Conservation (phyloP, 2,888 invertebrate genomes). For the Ophion obscuratus region DNA sequence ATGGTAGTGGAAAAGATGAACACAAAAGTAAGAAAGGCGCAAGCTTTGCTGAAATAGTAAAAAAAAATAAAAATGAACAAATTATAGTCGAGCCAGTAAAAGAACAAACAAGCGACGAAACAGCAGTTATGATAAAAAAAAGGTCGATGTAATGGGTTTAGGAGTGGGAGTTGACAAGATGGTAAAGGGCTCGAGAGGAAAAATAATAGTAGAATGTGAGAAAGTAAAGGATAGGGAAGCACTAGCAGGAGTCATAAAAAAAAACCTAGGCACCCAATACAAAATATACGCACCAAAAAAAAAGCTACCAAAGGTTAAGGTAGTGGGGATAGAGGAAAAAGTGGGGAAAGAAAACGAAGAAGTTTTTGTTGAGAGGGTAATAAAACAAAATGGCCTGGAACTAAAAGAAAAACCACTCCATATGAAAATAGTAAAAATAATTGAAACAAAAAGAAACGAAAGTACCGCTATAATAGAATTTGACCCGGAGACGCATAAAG, state of each 20-base stretch:
- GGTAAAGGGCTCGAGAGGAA: constrained; percentile 32
- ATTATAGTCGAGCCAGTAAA: too few relatives aligned
- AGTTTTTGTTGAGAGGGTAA: constrained; percentile 42
- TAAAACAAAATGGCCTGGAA: constrained; percentile 45
- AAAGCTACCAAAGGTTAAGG: neutral
- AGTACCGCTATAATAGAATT: constrained; percentile 35
- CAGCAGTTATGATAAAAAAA: constrained; percentile 52
- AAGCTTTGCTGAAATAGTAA: too few relatives aligned
- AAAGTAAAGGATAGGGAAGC: constrained; percentile 29
- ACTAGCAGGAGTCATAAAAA: constrained; percentile 41
- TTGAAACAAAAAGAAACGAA: constrained; percentile 8
- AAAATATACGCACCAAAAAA: constrained; percentile 37
- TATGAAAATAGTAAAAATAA: constrained; percentile 36
- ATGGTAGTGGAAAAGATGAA: too few relatives aligned
- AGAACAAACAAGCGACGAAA: too few relatives aligned
- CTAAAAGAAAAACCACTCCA: neutral
- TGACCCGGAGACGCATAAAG: constrained; percentile 16
- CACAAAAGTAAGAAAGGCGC: too few relatives aligned
- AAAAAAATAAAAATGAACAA: too few relatives aligned
- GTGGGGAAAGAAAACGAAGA: constrained; percentile 35
- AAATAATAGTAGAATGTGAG: constrained; percentile 54
- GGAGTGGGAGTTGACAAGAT: constrained; percentile 47
- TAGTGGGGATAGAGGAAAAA: constrained; percentile 53
- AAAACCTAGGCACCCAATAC: constrained; percentile 51
- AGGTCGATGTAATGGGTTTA: constrained; percentile 53